Base-by-base conservation (phyloP, 2,888 invertebrate species). In the Neoaliturus tenellus region DNA sequence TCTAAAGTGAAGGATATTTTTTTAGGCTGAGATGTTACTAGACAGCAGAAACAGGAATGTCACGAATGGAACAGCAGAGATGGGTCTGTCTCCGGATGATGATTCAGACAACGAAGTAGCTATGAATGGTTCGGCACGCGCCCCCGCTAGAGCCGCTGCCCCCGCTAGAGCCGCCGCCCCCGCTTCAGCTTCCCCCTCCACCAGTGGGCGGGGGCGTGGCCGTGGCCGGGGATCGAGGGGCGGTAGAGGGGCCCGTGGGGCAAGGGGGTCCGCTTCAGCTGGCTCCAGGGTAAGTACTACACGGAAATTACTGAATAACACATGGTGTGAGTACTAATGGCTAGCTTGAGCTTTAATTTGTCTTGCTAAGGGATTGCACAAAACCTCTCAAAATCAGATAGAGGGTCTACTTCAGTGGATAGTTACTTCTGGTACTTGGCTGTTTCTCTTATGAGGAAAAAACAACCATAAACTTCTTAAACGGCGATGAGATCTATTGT, bases 201-300 rank as follows among this genome's bases (percentile, higher is more conserved):
- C 48, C 48, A 10, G 14, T 20, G 35, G 73, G 39, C 51, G 73
- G 71, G 69, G 35, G 80, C 81, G 41, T 86, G 88, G 88, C 85
- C 28, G 51, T 31, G 84, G 82, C 3, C 31, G 84, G 14, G 82
- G 78, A 78, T 39, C 73, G 80, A 39, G 85, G 81, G 84, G 81
- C 89, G 88, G 87, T 89, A 89, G 85, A 35, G 88, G 85, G 51
- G 85, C 84, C 86, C 83, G 82, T 41, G 80, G 75, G 2, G 83
- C 87, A n/a, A 86, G 87, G 41, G 86, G 87, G 14, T 85, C 75
- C 0, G 35, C 48, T 48, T 44, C 75, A 8, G 28, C 28, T 28
- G 39, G 62, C 31, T 14, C 31, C 4, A 62, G 20, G 62, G 62
- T 62, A 4, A 62, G 62, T 28, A 39, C n/a, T n/a, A n/a, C n/a